Base-by-base conservation (phyloP, 1,140 invertebrate genomes). In the Zaprionus tsacasi region DNA sequence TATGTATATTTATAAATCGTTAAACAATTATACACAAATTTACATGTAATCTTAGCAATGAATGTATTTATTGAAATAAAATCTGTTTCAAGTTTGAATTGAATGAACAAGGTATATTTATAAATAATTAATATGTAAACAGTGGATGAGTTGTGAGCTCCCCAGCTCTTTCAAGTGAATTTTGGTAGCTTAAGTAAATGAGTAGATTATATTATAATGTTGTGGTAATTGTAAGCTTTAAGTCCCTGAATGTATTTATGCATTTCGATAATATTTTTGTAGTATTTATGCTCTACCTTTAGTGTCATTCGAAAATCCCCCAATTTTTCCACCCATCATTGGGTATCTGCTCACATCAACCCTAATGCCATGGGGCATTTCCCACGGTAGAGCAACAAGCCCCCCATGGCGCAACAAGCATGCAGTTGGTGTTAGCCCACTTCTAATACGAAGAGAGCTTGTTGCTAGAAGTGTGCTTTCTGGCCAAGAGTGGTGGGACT, bases 351-450 rank as follows among this genome's bases (percentile, higher is more conserved):
- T 21, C 13, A 15, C 40, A 65, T 64, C 61, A 57, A 43, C 60
- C 38, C 50, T 48, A 59, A 56, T 13, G 36, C 67, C 54, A n/a
- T 13, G n/a, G 12, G 45, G 36, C 38, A 30, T 43, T 25, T 50
- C 13, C 40, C 30, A 12, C 21, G 3, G 7, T 35, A 35, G 4
- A 11, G 17, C 13, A 25, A 43, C 30, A 36, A 50, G 35, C 30
- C 40, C 33, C 33, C 45, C 60, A 13, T 71, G 70, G 75, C 75
- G 82, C 82, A 85, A 86, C 82, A 86, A 86, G 82, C 82, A 77
- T 82, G 79, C 82, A 82, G 59, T 72, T 70, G 21, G 21, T 21
- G 58, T 45, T 63, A 59, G 73, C 59, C 63, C 27, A 64, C 17
- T 67, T 61, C 67, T 52, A 57, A 33, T 40, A 21, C 13, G 45